phyloP scores from a whole-genome alignment of 2,797 vertebrate species.

The Echeneis naucrates region DNA sequence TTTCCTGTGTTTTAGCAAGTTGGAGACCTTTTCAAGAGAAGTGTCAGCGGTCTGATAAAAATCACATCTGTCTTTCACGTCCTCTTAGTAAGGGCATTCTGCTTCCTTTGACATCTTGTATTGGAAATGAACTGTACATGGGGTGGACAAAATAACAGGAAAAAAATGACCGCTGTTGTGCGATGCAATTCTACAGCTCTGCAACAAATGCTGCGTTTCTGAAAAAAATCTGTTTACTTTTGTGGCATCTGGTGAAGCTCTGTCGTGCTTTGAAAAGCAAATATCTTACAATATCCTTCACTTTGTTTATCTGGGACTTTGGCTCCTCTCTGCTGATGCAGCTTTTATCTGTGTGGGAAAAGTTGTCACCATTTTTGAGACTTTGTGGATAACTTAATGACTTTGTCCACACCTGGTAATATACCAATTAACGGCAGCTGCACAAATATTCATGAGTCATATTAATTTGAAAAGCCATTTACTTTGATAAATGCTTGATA shows the following conservation, averaged over 20 bases:
- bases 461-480: slow-evolving; percentile 1
- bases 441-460: slow-evolving; percentile 22
- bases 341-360: slow-evolving; percentile 47
- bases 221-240: background rate
- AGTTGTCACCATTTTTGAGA: slow-evolving; percentile 25
- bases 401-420: slow-evolving; percentile 30
- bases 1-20: slow-evolving; percentile 15
- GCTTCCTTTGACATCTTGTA: slow-evolving; percentile 24
- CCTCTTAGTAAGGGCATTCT: slow-evolving; percentile 25
- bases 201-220: background rate
- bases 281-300: slow-evolving; percentile 13
- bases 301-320: slow-evolving; percentile 21
- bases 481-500: background rate
- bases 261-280: slow-evolving; percentile 3
- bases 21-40: slow-evolving; percentile 38
- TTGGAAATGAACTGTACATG: slow-evolving; percentile 25
- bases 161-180: slow-evolving; percentile 12
- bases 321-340: slow-evolving; percentile 40
- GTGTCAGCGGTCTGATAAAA: slow-evolving; percentile 44
- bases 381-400: slow-evolving; percentile 43
- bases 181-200: slow-evolving; percentile 12
- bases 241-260: background rate
- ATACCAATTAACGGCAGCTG: slow-evolving; percentile 31
- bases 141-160: slow-evolving; percentile 44
- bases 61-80: slow-evolving; percentile 45